A percentile compares a stretch with the other conserved stretches of the same genome.
Conservation (phyloP, 2,113 vertebrate species). For the Sylvilagus bachmani region DNA sequence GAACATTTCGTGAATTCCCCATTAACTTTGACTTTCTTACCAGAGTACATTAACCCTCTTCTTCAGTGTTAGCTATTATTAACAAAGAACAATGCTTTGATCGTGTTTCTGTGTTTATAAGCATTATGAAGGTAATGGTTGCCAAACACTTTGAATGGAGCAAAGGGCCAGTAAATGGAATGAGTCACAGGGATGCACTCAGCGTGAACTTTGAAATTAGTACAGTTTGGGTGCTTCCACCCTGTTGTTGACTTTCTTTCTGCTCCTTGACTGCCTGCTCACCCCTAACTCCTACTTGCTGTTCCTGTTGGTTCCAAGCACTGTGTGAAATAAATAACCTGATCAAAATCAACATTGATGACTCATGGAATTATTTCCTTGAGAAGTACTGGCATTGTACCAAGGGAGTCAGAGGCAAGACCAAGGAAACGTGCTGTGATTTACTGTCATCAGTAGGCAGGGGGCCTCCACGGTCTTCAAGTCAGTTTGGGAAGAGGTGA, state of each 20-base stretch:
- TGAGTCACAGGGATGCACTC: not conserved
- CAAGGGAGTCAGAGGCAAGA: not conserved
- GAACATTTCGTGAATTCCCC: constrained; percentile 52
- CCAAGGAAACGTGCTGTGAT: not conserved
- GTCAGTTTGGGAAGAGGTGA: not conserved
- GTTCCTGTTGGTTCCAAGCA: not conserved
- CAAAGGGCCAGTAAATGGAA: not conserved
- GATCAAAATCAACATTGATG: not conserved
- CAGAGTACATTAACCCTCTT: not conserved
- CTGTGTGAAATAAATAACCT: not conserved
- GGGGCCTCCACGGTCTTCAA: not conserved
- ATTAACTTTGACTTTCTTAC: constrained; percentile 65
- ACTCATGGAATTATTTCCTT: not conserved
- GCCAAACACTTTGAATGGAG: not conserved
- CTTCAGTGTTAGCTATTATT: not conserved
- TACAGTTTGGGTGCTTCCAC: not conserved
- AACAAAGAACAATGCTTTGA: not conserved
- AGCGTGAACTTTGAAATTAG: not conserved
- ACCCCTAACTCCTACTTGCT: not conserved
- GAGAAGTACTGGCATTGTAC: not conserved
- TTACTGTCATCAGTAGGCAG: not conserved
- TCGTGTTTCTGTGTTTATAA: not conserved
- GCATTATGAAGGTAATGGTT: not conserved
- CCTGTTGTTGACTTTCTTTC: not conserved
- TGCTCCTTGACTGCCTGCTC: not conserved